Percentiles rank a stretch among this genome's conserved stretches.
Evolutionary conservation across 2,113 vertebrate species (phyloP).

Genomic region (Pycnonotus jocosus): DNA sequence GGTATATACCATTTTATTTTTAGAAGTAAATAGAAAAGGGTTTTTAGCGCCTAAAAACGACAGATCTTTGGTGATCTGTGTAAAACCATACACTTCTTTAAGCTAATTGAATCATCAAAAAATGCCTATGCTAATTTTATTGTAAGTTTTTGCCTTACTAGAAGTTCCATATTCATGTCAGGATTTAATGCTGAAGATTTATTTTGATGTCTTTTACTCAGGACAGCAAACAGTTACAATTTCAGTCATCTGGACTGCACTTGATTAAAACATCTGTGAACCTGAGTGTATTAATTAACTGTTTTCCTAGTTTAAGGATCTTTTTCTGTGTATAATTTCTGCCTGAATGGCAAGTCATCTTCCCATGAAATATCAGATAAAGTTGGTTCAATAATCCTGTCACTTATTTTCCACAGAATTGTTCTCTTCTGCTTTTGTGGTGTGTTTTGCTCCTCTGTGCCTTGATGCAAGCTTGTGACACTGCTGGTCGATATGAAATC

Average conservation of each 20-base stretch:
- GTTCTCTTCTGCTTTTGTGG: not conserved
- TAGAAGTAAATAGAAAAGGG: not conserved
- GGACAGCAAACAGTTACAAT: not conserved
- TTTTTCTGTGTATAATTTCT: not conserved
- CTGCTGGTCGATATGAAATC: not conserved
- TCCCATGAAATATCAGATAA: not conserved
- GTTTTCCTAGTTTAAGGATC: not conserved
- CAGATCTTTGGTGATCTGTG: not conserved
- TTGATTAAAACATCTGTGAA: not conserved
- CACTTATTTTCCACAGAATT: not conserved
- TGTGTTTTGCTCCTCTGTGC: not conserved
- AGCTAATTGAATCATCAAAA: not conserved
- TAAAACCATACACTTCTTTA: not conserved
- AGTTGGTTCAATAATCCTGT: not conserved
- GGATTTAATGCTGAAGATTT: not conserved
- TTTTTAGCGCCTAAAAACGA: not conserved
- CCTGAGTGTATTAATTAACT: not conserved
- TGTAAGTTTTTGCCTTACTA: not conserved
- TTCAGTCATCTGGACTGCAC: not conserved
- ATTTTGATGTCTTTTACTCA: not conserved
- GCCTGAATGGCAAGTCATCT: not conserved
- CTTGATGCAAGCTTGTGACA: not conserved
- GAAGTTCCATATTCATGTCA: not conserved
- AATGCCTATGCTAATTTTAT: not conserved
- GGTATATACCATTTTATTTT: not conserved